Conservation (phyloP, 2,888 invertebrate genomes). For the Syritta pipiens region DNA sequence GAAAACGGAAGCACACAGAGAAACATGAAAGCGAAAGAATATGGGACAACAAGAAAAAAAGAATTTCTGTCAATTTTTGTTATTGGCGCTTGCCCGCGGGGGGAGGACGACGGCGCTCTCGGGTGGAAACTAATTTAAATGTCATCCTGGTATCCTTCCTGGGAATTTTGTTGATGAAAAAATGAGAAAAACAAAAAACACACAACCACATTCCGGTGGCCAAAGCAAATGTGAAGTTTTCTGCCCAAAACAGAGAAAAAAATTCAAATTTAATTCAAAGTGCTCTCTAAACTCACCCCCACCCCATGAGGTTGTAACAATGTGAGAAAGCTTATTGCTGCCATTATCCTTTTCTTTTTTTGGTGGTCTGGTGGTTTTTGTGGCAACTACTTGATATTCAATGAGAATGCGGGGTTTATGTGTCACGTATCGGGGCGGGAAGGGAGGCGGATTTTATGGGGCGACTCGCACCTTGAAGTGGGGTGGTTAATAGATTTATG, state of each 20-base stretch:
- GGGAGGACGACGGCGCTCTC: too few species aligned
- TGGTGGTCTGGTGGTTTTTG: neutral
- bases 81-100: neutral
- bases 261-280: conserved; percentile 24
- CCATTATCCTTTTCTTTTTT: conserved; percentile 19
- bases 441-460: conserved; percentile 3
- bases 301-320: conserved; percentile 7
- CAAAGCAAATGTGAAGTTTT: too few species aligned
- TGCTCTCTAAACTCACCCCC: conserved; percentile 10
- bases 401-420: conserved; percentile 19
- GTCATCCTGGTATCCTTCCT: neutral
- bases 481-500: conserved; percentile 33
- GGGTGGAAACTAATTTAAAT: neutral
- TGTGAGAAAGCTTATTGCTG: conserved; percentile 34
- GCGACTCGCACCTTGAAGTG: conserved; percentile 2
- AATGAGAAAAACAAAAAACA: neutral
- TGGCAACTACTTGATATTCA: conserved; percentile 32
- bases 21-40: too few species aligned
- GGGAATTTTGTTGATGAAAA: neutral
- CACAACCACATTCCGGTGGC: too few species aligned
- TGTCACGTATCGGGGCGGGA: conserved; percentile 5
- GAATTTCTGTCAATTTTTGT: too few species aligned
- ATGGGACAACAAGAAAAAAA: too few species aligned
- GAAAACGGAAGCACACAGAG: neutral
- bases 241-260: too few species aligned